A percentile compares a stretch with the other conserved stretches of the same genome.
Evolutionary conservation across 1,140 invertebrate genomes (phyloP).

Genomic region (Pogonognathellus flavescens): DNA sequence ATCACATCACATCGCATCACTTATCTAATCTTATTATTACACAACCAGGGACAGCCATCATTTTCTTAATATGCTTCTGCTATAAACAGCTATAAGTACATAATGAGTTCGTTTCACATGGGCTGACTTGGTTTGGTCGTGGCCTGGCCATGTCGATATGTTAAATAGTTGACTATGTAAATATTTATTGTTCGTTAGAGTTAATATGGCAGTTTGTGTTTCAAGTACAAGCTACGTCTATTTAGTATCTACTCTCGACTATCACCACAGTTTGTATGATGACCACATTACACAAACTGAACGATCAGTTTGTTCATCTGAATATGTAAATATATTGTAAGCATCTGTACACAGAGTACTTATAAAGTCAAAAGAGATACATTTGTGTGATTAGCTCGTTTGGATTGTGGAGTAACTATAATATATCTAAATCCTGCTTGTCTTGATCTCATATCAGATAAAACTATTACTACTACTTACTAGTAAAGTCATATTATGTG

Average conservation of each 20-base stretch:
- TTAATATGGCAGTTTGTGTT: slow-evolving; percentile 36
- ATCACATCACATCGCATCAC: slow-evolving; percentile 25
- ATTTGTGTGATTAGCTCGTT: slow-evolving; percentile 16
- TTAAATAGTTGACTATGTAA: not conserved
- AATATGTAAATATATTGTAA: not conserved
- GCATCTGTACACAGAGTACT: not conserved
- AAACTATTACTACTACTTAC: not conserved
- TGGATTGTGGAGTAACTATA: not conserved
- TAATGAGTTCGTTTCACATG: too few relatives aligned
- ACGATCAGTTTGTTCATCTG: slow-evolving; percentile 42
- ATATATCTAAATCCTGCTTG: slow-evolving; percentile 37
- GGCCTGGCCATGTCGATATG: too few relatives aligned
- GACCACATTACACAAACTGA: not conserved
- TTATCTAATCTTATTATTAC: slow-evolving; percentile 31
- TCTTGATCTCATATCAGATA: slow-evolving; percentile 24
- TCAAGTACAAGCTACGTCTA: too few relatives aligned
- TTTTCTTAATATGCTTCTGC: not conserved
- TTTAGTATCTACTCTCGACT: too few relatives aligned
- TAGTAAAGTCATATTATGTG: too few relatives aligned
- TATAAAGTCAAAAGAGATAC: slow-evolving; percentile 25
- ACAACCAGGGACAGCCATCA: slow-evolving; percentile 20
- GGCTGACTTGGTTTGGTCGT: too few relatives aligned
- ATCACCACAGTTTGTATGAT: not conserved
- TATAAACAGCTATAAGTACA: not conserved
- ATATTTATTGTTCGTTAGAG: slow-evolving; percentile 24